phyloP scores from a whole-genome alignment of 2,888 invertebrate genomes.

The Mactromeris polynyma region DNA sequence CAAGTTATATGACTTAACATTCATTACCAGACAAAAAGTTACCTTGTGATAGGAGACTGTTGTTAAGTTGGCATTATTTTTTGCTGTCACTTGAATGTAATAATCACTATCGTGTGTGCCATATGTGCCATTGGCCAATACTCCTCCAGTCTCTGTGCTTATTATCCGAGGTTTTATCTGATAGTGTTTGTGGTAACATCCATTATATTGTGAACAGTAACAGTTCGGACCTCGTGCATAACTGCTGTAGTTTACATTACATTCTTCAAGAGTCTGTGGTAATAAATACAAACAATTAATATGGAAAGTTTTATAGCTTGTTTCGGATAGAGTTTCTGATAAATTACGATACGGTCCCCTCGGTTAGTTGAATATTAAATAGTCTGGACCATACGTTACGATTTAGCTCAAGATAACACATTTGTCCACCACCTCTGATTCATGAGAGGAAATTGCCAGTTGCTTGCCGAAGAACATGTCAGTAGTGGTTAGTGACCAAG shows the following conservation, averaged over 20 bases:
- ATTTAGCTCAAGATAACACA: too few species aligned
- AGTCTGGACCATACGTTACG: too few species aligned
- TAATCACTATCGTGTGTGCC: slow-evolving; percentile 78
- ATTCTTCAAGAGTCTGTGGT: slow-evolving; percentile 53
- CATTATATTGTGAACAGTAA: slow-evolving; percentile 73
- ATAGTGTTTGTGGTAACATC: slow-evolving; percentile 75
- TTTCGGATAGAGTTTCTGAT: too few species aligned
- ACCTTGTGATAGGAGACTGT: slow-evolving; percentile 69
- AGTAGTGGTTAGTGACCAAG: too few species aligned
- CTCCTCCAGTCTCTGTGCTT: slow-evolving; percentile 44
- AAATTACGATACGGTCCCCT: too few species aligned
- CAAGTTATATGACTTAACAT: too few species aligned
- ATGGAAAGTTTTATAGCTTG: too few species aligned
- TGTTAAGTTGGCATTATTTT: slow-evolving; percentile 72
- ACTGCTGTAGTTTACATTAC: slow-evolving; percentile 50
- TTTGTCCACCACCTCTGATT: too few species aligned
- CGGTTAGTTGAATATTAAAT: too few species aligned
- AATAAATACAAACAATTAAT: too few species aligned
- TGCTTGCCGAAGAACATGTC: too few species aligned
- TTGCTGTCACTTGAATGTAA: slow-evolving; percentile 72
- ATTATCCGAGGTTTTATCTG: slow-evolving; percentile 59
- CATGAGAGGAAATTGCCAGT: too few species aligned
- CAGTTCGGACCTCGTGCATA: slow-evolving; percentile 69
- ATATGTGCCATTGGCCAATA: slow-evolving; percentile 51
- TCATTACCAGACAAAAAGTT: not conserved